Conservation (phyloP, 2,888 invertebrate species). For the Keiferia lycopersicella region DNA sequence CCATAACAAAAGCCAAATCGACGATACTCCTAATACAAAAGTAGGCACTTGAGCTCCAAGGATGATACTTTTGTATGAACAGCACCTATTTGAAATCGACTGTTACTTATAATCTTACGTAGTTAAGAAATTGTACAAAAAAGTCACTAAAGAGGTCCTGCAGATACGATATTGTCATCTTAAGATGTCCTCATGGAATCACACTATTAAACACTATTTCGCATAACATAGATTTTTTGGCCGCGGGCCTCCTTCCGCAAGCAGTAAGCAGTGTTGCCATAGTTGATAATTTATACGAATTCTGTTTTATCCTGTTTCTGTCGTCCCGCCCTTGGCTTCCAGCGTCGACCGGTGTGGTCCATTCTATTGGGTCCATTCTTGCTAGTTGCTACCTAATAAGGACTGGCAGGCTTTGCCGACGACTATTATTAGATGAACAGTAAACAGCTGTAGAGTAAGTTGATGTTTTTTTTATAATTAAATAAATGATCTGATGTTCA, state of each 20-base stretch:
- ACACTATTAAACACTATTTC: no score
- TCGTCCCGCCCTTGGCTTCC: conserved; percentile 1
- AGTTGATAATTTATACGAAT: conserved; percentile 46
- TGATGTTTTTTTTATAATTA: neutral
- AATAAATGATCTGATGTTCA: neutral
- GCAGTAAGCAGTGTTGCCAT: conserved; percentile 32
- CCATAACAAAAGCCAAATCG: neutral
- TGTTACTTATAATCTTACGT: no score
- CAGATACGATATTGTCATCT: no score
- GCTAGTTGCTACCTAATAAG: neutral
- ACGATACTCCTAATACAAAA: no score
- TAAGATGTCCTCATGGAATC: no score
- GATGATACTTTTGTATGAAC: no score
- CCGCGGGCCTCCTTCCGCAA: neutral
- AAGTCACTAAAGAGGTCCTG: no score
- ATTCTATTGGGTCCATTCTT: no score
- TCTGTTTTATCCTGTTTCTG: conserved; percentile 32
- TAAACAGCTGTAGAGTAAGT: neutral
- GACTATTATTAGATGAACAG: neutral
- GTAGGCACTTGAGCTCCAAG: no score
- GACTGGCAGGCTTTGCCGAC: neutral
- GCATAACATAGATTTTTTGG: neutral
- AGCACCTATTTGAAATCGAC: no score
- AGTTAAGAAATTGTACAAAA: no score
- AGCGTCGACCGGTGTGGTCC: neutral